These are phyloP conservation scores for Parnassius smintheus DNA, from an alignment of 2,888 invertebrate species.

Conservation along the genomic window DNA sequence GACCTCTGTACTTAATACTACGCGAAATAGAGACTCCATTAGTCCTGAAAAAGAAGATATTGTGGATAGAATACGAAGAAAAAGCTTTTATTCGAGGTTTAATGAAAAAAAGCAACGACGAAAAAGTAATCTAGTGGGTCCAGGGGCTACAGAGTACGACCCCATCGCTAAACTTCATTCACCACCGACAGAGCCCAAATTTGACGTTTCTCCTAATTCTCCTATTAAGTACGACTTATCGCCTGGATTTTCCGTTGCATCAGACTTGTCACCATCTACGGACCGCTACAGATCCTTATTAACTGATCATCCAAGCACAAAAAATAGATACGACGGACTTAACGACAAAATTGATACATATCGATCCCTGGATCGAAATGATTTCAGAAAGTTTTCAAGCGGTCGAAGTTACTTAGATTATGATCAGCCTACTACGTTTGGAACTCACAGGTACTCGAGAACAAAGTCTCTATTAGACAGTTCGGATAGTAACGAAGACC, in stretches of 20 bases:
- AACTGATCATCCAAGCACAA: constrained; percentile 58
- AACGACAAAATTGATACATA: constrained; percentile 73
- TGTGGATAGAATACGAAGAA: constrained; percentile 91
- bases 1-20: constrained; percentile 51
- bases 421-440: constrained; percentile 65
- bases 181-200: constrained; percentile 54
- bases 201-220: constrained; percentile 65
- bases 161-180: constrained; percentile 71
- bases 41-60: constrained; percentile 86
- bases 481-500: constrained; percentile 59
- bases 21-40: constrained; percentile 68
- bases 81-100: constrained; percentile 94
- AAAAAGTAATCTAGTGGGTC: constrained; percentile 84
- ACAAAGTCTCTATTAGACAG: constrained; percentile 73
- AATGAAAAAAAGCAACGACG: constrained; percentile 90
- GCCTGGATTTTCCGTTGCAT: constrained; percentile 62
- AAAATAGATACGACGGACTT: constrained; percentile 65
- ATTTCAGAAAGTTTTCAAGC: constrained; percentile 68
- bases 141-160: constrained; percentile 81
- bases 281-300: constrained; percentile 70
- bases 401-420: constrained; percentile 67
- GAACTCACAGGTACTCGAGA: constrained; percentile 65
- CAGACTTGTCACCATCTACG: constrained; percentile 68
- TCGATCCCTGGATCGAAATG: constrained; percentile 73
- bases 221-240: constrained; percentile 65